Conservation (phyloP, 2,888 invertebrate species). For the Itoplectis maculator region DNA sequence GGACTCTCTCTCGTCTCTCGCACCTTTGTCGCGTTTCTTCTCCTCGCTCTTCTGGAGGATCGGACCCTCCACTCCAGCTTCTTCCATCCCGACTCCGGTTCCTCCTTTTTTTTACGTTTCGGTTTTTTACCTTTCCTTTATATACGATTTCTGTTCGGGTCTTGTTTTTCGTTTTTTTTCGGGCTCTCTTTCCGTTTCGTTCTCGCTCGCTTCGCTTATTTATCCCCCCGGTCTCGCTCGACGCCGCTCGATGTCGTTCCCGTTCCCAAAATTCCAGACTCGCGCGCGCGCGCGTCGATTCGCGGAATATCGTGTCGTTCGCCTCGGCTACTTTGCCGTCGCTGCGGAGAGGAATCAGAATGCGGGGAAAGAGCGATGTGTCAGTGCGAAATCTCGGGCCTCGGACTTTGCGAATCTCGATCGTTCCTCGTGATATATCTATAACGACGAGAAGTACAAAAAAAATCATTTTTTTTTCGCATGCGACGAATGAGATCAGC, state of each 20-base stretch:
- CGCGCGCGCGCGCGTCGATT: constrained; percentile 68
- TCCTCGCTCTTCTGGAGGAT: constrained; percentile 42
- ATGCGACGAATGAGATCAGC: constrained; percentile 16
- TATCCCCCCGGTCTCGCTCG: constrained; percentile 44
- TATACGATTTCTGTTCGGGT: neutral
- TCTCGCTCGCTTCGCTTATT: constrained; percentile 56
- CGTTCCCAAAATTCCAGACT: constrained; percentile 68
- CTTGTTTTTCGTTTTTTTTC: constrained; percentile 36
- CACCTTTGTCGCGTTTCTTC: constrained; percentile 65
- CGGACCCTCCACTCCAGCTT: constrained; percentile 60
- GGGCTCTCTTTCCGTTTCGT: constrained; percentile 54
- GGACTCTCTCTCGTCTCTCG: constrained; percentile 44
- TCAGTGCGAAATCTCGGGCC: constrained; percentile 58
- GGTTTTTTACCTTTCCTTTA: constrained; percentile 58
- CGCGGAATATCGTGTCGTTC: constrained; percentile 63
- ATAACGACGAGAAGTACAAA: neutral
- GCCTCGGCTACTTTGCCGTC: constrained; percentile 29
- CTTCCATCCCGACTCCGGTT: constrained; percentile 71
- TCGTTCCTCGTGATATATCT: constrained; percentile 19
- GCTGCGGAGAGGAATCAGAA: constrained; percentile 47
- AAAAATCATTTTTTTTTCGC: neutral
- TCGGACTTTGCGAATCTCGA: constrained; percentile 39
- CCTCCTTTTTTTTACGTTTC: constrained; percentile 54
- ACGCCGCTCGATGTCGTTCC: constrained; percentile 57
- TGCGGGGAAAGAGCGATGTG: constrained; percentile 58